Base-by-base conservation (phyloP, 2,113 vertebrate species). In the Channa argus region DNA sequence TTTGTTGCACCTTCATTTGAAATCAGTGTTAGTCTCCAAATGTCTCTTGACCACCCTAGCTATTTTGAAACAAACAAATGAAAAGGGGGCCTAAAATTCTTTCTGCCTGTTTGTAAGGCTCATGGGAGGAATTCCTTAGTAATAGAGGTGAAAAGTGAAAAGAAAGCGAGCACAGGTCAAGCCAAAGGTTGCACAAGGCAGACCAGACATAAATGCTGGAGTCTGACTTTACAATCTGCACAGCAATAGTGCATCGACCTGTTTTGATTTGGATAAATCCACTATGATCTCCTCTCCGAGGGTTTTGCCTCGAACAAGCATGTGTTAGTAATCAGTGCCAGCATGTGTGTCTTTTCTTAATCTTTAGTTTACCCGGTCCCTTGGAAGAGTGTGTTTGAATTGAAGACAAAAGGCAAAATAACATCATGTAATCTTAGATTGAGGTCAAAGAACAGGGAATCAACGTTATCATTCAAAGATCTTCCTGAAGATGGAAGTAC, bases 61-160 rank as follows among this genome's bases (percentile, higher is more conserved):
- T 93, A 94, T 86, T 91, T 92, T 93, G 93, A 95, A 95, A 94
- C 92, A 95, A 95, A 95, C 94, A 94, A 92, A 94, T 92, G 91
- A 94, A 93, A 94, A 93, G 93, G 91, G 91, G 94, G 91, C 92
- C 88, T 85, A 89, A 94, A 94, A 94, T 94, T 94, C 92, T 91
- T 91, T 83, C 78, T 84, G 67, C 88, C 90, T 87, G 82, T 90
- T 94, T 95, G 94, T 92, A 88, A 82, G 73, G 79, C 87, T 92
- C 87, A 70, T 77, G 55, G 83, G 93, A 92, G 92, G 93, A 94
- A 95, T 96, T 96, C 94, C 91, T 95, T 87, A 93, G 93, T 96
- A 96, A 96, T 95, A 92, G 94, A 95, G 95, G 95, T 94, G 87
- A 92, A 86, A 94, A 94, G 91, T 95, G 93, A 93, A 76, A 70